Conservation (phyloP, 2,888 invertebrate genomes). For the Ophion obscuratus region DNA sequence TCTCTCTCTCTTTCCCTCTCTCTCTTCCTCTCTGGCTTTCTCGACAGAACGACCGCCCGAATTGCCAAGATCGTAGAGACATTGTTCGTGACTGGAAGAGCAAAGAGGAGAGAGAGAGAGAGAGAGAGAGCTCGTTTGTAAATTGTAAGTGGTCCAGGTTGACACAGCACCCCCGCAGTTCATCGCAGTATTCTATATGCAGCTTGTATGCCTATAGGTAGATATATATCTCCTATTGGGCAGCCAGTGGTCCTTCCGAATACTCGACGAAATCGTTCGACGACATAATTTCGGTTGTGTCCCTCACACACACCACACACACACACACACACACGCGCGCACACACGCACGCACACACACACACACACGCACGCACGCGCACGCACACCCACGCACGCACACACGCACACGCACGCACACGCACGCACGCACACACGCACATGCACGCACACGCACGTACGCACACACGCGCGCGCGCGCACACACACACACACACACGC, state of each 20-base stretch:
- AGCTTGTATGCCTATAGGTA: too few species aligned
- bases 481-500: too few species aligned
- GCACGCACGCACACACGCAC: too few species aligned
- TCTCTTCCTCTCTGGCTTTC: too few species aligned
- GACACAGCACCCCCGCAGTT: constrained; percentile 60
- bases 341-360: too few species aligned
- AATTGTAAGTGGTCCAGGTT: constrained; percentile 51
- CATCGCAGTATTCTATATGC: too few species aligned
- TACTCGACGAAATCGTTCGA: constrained; percentile 63
- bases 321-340: too few species aligned
- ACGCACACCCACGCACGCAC: too few species aligned
- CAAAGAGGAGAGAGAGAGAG: constrained; percentile 34
- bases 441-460: too few species aligned
- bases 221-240: background rate
- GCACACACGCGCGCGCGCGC: too few species aligned
- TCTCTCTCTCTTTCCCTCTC: background rate
- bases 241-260: constrained; percentile 6
- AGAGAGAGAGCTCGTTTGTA: constrained; percentile 46
- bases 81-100: constrained; percentile 53
- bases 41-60: constrained; percentile 39
- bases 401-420: too few species aligned
- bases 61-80: constrained; percentile 59
- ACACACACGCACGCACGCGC: too few species aligned
- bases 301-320: constrained; percentile 28
- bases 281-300: constrained; percentile 76